Base-by-base conservation (phyloP, 1,140 invertebrate genomes). In the Formica exsecta region DNA sequence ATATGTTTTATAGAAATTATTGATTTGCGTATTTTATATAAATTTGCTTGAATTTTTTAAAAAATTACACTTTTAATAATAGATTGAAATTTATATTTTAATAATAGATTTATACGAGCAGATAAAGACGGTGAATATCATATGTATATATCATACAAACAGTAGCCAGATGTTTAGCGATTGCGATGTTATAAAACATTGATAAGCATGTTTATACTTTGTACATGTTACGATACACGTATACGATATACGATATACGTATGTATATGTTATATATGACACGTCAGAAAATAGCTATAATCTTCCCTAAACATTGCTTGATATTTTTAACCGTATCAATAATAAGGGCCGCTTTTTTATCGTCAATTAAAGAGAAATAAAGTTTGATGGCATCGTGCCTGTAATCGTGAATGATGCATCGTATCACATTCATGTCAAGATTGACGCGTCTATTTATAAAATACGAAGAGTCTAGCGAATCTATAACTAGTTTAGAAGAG, bases 401-500 rank as follows among this genome's bases (percentile, higher is more conserved):
- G 19, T 41, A 71, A 19, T 54, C 44, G 29, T 6, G 29, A 8
- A 3, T 7, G 3, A 22, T 54, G 19, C 38, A 71, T 13, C 19
- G 36, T 74, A 73, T 44, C 66, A 19, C 16, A 61, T 83, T 61
- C 38, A 4, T 83, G 38, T 83, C 54, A 74, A 83, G 54, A 83
- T 36, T 44, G 25, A 62, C 68, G 7, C 68, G 25, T 74, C 32
- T 83, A 74, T 83, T 73, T 61, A 13, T 61, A 41, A 41, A 61
- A 70, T 25, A 38, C 16, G 2, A 79, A 9, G 48, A 48, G 76
- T 57, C 48, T 1, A 32, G 25, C 19, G 41, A 65, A 66, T 51
- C 3, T 22, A 16, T 51, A 32, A 9, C 51, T 70, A 38, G 22
- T 6, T 59, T 57, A 70, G 62, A 80, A 68, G 29, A 13, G 2